Evolutionary conservation across 2,888 invertebrate species (phyloP).

Genomic region (Myathropa florea): DNA sequence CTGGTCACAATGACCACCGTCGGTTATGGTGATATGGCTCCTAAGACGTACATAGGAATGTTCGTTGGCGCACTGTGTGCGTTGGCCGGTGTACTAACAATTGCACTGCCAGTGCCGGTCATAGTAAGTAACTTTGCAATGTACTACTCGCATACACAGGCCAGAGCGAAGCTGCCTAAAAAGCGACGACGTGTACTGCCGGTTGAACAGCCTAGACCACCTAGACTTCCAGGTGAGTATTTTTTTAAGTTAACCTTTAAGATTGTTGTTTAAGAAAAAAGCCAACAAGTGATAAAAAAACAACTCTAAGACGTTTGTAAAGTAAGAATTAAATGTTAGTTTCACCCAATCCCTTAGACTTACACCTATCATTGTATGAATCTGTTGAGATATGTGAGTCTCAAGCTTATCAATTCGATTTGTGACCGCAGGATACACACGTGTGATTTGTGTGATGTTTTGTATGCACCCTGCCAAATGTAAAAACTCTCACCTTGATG

Average conservation of each 20-base stretch:
- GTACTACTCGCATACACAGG: constrained; percentile 98
- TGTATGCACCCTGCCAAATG: neutral
- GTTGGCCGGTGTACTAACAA: constrained; percentile 98
- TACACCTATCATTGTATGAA: neutral
- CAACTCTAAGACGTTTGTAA: neutral
- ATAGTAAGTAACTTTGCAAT: constrained; percentile 99
- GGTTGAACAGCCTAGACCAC: constrained; percentile 92
- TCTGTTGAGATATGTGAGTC: neutral
- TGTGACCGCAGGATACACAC: neutral
- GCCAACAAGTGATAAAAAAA: neutral
- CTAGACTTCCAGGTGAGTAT: constrained; percentile 81
- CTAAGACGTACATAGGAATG: constrained; percentile 99
- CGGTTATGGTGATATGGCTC: constrained; percentile 99
- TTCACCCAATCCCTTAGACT: neutral
- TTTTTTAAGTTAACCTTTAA: neutral
- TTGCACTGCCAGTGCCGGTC: constrained; percentile 99
- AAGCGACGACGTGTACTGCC: constrained; percentile 97
- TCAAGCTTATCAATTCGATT: neutral
- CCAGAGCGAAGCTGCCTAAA: constrained; percentile 99
- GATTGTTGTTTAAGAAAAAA: neutral
- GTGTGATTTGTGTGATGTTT: neutral
- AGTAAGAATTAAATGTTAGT: neutral
- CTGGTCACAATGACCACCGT: constrained; percentile 99
- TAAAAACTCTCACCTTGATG: neutral
- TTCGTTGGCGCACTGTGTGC: constrained; percentile 99